Evolutionary conservation across 2,888 invertebrate species (phyloP), one percentile per base, ranked within the genome.

Genomic region (Crocallis elinguaria): DNA sequence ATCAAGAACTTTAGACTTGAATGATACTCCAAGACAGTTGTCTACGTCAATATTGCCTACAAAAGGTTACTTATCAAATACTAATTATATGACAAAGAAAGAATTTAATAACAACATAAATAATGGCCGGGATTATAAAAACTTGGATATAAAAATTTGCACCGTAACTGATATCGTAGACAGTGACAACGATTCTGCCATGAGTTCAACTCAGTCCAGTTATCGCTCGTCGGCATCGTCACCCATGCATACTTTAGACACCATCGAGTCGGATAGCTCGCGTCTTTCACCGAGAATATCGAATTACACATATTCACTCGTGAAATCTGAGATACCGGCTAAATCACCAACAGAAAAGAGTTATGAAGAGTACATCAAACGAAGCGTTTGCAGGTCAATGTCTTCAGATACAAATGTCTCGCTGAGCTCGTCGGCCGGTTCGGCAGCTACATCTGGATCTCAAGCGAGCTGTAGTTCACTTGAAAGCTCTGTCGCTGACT

Each of bases 151-250:
- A 36, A 90, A 89, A 77, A 82, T 89, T 61, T 88, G 88, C 50
- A 90, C 91, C 11, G 75, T 85, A 25, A 88, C 88, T 27, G 93
- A 82, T 72, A 86, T 90, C 69, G 93, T 95, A 64, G 96, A 96
- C 66, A 96, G 95, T 70, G 97, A 97, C 79, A 96, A 96, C 71
- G 97, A 97, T 82, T 97, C 97, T 19, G 97, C 97, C 3, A 96
- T 97, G 78, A 97, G 97, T 77, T 96, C 95, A 38, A 95, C 95
- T 65, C 94, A 96, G 45, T 96, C 96, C 35, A 95, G 95, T 77
- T 94, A 94, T 76, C 93, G 95, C 64, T 96, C 95, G 2, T 94
- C 95, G 60, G 94, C 94, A 55, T 94, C 94, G 62, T 96, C 97
- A 17, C 96, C 96, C 0, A 95, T 95, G 62, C 93, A 94, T 48